These are phyloP conservation scores for Egretta garzetta DNA, from an alignment of 2,113 vertebrate species.

Conservation along the genomic window DNA sequence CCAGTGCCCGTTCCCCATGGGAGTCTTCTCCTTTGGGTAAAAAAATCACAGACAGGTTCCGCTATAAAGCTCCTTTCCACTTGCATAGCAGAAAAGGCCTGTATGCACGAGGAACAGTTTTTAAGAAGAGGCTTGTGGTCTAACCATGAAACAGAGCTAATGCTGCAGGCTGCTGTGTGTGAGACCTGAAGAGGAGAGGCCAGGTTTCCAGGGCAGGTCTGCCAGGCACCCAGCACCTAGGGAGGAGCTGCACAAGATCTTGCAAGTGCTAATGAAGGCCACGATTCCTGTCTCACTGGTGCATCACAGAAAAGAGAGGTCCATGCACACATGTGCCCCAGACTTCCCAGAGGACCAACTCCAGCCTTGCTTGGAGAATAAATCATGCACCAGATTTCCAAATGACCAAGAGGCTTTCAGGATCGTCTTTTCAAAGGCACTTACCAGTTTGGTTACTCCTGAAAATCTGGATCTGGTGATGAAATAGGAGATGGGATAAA, in stretches of 20 bases:
- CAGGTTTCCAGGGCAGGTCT: neutral
- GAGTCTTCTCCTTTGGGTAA: neutral
- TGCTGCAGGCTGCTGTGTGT: neutral
- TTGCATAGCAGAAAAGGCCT: neutral
- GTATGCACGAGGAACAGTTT: neutral
- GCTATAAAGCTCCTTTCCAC: neutral
- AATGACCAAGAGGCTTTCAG: neutral
- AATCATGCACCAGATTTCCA: neutral
- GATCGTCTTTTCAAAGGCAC: neutral
- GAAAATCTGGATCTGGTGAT: neutral
- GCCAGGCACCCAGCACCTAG: neutral
- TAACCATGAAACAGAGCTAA: neutral
- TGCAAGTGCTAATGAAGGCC: neutral
- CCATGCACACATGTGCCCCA: neutral
- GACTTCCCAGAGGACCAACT: neutral
- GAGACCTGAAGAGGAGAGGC: neutral
- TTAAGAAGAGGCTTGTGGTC: neutral
- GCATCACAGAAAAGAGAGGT: neutral
- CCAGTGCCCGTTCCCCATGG: fast-evolving
- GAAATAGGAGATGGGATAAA: neutral
- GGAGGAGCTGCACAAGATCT: neutral
- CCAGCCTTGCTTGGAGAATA: neutral
- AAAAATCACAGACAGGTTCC: neutral
- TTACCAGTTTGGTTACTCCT: neutral
- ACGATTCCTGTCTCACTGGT: neutral